Evolutionary conservation across 1,140 invertebrate species (phyloP).

Genomic region (Cyclargus thomasi): DNA sequence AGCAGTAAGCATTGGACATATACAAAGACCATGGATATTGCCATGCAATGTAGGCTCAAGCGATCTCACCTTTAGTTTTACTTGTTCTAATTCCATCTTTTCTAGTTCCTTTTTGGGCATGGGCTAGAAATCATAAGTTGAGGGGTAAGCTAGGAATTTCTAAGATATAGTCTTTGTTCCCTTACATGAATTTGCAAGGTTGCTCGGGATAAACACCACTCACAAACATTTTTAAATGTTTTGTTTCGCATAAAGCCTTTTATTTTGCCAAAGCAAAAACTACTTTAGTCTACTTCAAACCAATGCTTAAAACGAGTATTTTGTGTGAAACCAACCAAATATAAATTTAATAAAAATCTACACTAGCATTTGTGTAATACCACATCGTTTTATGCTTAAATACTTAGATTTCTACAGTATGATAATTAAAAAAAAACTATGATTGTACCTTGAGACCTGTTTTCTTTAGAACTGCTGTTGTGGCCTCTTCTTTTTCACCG

Average conservation of each 20-base stretch:
- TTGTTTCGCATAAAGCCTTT: slow-evolving; percentile 22
- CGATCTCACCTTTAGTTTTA: slow-evolving; percentile 64
- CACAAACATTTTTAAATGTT: slow-evolving; percentile 13
- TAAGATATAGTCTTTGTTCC: slow-evolving; percentile 15
- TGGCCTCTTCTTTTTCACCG: slow-evolving; percentile 52
- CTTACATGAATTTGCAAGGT: slow-evolving; percentile 16
- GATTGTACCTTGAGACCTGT: slow-evolving; percentile 50
- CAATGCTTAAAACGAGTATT: background rate
- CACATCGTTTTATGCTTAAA: background rate
- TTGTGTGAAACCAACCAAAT: background rate
- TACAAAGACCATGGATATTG: slow-evolving; percentile 11
- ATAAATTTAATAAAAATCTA: slow-evolving; percentile 16
- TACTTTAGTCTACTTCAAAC: slow-evolving; percentile 14
- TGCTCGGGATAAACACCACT: slow-evolving; percentile 7
- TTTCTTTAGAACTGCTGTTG: slow-evolving; percentile 49
- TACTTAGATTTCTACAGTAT: background rate
- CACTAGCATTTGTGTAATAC: slow-evolving; percentile 18
- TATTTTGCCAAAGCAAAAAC: slow-evolving; percentile 17
- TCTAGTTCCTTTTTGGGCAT: slow-evolving; percentile 45
- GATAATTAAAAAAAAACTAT: slow-evolving; percentile 17
- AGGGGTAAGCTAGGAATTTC: slow-evolving; percentile 40
- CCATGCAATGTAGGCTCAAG: slow-evolving; percentile 24
- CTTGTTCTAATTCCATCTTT: slow-evolving; percentile 48
- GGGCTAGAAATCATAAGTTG: slow-evolving; percentile 61
- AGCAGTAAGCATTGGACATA: background rate